Evolutionary conservation across 1,140 invertebrate genomes (phyloP), one percentile per base, ranked within the genome.

Genomic region (Cherax quadricarinatus): DNA sequence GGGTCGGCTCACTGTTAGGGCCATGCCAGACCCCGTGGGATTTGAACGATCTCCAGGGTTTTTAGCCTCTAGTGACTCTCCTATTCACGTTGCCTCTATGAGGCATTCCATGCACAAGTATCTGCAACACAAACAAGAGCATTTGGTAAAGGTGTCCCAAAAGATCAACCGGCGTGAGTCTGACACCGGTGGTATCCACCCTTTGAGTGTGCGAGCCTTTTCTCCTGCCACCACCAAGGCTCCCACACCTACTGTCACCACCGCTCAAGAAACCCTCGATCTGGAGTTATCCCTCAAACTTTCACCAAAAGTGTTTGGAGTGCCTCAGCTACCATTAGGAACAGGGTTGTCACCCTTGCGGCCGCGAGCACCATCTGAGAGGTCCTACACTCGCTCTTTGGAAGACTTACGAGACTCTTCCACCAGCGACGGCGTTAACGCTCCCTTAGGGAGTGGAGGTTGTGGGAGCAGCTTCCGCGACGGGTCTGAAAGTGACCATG

Each of bases 1-100:
- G 14, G 88, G 92, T 60, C 93, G 96, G 48, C 88, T 96, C 48
- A 96, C 96, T 60, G 96, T 96, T 4, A 95, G 96, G 24, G 95
- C 95, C 48, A 96, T 96, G 96, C 92, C 96, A 41, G 95, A 95
- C 93, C 95, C 95, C 2, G 94, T 95, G 18, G 94, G 94, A 30
- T 94, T 94, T 53, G 91, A 94, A 75, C n/a, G 93, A 51, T 92
- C 92, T 16, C 86, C 93, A 79, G 87, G 80, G 12, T 86, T 41
- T 73, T 75, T 89, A 41, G 78, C 24, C 12, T 79, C 87, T n/a
- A 86, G 62, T 48, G 89, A 93, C 73, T 83, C 86, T n/a, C 90
- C 90, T 57, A 53, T 92, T 94, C 83, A 94, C 90, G 85, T 95
- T 93, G 89, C 92, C 75, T 94, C 93, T 90, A 95, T 95, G 94